Conservation (phyloP, 2,797 vertebrate species). For the Sebastes hubbsi region DNA sequence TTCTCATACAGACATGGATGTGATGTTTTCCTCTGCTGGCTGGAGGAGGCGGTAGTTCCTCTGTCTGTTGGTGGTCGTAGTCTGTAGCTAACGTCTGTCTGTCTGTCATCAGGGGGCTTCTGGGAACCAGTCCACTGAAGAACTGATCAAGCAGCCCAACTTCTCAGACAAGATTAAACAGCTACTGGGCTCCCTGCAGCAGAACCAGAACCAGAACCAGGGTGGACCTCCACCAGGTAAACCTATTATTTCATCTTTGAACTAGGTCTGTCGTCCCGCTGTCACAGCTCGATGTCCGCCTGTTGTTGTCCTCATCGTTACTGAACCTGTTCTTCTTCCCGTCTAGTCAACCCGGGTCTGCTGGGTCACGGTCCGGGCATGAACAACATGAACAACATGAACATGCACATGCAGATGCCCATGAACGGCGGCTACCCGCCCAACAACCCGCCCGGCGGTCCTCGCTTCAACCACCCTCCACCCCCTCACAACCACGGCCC, state of each 20-base stretch:
- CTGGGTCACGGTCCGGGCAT: constrained; percentile 86
- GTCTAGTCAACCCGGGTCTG: constrained; percentile 82
- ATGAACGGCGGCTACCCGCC: constrained; percentile 92
- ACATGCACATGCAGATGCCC: constrained; percentile 84
- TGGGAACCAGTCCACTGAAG: constrained; percentile 90
- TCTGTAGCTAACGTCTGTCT: not conserved
- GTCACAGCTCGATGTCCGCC: not conserved
- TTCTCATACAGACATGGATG: too few relatives aligned
- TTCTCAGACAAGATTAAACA: constrained; percentile 95
- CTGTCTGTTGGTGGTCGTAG: not conserved
- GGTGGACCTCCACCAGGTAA: constrained; percentile 74
- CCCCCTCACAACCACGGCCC: constrained; percentile 88
- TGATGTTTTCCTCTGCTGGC: too few relatives aligned
- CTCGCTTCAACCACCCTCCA: constrained; percentile 85
- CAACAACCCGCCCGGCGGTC: constrained; percentile 83
- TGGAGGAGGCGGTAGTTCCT: too few relatives aligned
- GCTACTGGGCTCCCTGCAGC: constrained; percentile 88
- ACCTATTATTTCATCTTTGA: not conserved
- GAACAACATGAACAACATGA: constrained; percentile 78
- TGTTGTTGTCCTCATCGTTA: not conserved
- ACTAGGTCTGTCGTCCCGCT: not conserved
- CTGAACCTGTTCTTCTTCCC: not conserved
- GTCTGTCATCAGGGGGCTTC: constrained; percentile 81
- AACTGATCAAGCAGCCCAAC: constrained; percentile 92
- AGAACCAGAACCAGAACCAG: constrained; percentile 80